Evolutionary conservation across 2,888 invertebrate species (phyloP), one percentile per base, ranked within the genome.

Genomic region (Oeneis ivallda): DNA sequence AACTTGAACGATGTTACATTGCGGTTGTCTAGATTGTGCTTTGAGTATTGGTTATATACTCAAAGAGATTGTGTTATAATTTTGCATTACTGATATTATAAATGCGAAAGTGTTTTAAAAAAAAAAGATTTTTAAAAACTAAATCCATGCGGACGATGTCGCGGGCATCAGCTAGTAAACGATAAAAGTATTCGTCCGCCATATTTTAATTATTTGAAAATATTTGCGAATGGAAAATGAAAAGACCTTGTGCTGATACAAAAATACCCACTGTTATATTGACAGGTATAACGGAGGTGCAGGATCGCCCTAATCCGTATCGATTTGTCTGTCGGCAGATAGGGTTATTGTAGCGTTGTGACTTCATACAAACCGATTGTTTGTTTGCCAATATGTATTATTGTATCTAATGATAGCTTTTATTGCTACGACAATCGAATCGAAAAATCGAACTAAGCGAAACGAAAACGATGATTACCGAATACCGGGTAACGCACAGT

Each of bases 231-330:
- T 4, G 0, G 26, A 26, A 26, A 26, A 26, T 49, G 10, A 17
- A 19, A 10, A 19, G 9, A 49, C 10, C 10, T 47, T 17, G 15
- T 17, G 8, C 45, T 8, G 53, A 37, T 56, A 61, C 26, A 49
- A 67, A 58, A 60, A 53, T 52, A 57, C 39, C 58, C 43, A 81
- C 78, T 84, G 86, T 87, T 87, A 87, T n/a, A n/a, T n/a, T n/a
- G n/a, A n/a, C n/a, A n/a, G n/a, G n/a, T n/a, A n/a, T 85, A 87
- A 87, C 86, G 84, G 85, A 81, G 79, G 77, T 79, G 79, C 82
- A 82, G 81, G 83, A 83, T 81, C 74, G 76, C 74, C 77, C 78
- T 85, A 85, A 87, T 86, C 84, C 84, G 79, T 83, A 87, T 85
- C 83, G 85, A 87, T 82, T 82, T 76, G 81, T 80, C 78, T 81